Conservation (phyloP, 2,797 vertebrate species). For the Numenius phaeopus region DNA sequence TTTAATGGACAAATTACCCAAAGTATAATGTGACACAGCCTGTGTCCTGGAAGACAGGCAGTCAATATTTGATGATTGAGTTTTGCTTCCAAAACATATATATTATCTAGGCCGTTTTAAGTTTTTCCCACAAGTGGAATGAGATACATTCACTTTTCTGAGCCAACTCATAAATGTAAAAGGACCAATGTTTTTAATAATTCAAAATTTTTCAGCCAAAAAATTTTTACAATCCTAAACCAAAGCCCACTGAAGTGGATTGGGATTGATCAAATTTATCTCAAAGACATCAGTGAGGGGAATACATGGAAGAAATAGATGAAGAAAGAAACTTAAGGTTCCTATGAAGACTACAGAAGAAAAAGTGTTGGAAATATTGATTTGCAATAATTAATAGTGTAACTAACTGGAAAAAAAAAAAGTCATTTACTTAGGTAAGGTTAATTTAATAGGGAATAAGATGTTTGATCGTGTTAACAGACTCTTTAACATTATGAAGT, state of each 20-base stretch:
- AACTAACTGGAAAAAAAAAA: neutral
- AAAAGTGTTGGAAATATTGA: neutral
- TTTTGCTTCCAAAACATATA: neutral
- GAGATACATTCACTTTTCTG: neutral
- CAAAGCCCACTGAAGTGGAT: neutral
- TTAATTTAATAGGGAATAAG: neutral
- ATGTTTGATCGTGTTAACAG: neutral
- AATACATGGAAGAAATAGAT: neutral
- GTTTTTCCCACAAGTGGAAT: neutral
- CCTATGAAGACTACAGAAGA: neutral
- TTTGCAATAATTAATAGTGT: conserved; percentile 3
- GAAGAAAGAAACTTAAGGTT: neutral
- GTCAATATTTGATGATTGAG: neutral
- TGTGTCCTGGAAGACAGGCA: neutral
- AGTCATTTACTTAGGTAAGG: neutral
- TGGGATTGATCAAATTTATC: neutral
- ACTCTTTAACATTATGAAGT: neutral
- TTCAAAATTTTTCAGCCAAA: neutral
- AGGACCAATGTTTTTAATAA: neutral
- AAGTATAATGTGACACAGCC: neutral
- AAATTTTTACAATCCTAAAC: neutral
- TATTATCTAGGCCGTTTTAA: neutral
- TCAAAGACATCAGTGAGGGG: neutral
- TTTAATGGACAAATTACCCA: neutral
- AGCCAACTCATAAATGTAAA: neutral